Base-by-base conservation (phyloP, 2,888 invertebrate species). In the Xylota segnis region DNA sequence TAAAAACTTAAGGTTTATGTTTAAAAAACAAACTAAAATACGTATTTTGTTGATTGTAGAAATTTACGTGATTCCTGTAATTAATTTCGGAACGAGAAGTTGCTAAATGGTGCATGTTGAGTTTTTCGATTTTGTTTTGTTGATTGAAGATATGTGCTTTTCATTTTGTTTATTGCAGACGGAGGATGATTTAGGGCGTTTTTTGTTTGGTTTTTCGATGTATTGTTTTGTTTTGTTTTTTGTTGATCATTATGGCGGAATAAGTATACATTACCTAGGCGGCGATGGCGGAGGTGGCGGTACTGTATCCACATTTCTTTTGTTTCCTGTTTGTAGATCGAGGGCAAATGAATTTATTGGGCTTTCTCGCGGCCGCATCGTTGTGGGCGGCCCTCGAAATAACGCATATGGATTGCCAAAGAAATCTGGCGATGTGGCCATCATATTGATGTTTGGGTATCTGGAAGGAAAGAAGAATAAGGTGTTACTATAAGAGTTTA, bases 331-430 rank as follows among this genome's bases (percentile, higher is more conserved):
- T 83, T 92, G 92, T 87, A 92, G 88, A 88, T 92, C 91, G 78
- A 92, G 90, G 10, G 90, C 90, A 65, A 90, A 90, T 16, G 91
- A 88, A 84, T 90, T 89, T 74, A 90, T 75, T 29, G 92, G 90
- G 50, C 91, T 91, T 66, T 90, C 91, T 1, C 90, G 89, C 29
- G 92, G 91, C 32, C 92, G 89, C 90, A 92, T 82, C 76, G 91
- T 90, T 61, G 91, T 90, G 18, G 91, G 90, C 68, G 92, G 91
- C 12, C 91, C 91, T 37, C 91, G 91, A 75, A 91, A 90, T 29
- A 91, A 89, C 37, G 91, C 90, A 88, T 92, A 92, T 50, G 92
- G 92, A 89, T 92, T 90, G 87, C 91, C 91, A 87, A 91, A 92
- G 87, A 92, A 91, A 89, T 91, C 91, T 86, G 92, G 91, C 77